Base-by-base conservation (phyloP, 1,140 invertebrate genomes). In the Aethina tumida region DNA sequence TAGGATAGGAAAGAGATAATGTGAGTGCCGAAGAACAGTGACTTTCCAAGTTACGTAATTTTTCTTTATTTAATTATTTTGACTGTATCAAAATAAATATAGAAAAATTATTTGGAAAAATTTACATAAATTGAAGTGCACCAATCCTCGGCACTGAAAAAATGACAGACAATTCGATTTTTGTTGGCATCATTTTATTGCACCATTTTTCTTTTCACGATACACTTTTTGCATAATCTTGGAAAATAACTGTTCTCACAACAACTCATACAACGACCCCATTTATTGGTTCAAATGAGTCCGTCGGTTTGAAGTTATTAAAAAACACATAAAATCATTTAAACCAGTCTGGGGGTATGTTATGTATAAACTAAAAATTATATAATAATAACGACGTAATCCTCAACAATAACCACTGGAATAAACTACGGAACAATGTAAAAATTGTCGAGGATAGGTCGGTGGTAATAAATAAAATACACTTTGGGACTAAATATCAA, bases 21-120 rank as follows among this genome's bases (percentile, higher is more conserved):
- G 36, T 45, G 64, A 77, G 77, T 79, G 78, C 78, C 77, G 77
- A 80, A 80, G 77, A 81, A 80, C 77, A 79, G 78, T 79, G 77
- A 81, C 58, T 60, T 62, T 62, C 60, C 60, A 62, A 62, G 60
- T 58, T 60, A 60, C 48, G 59, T 55, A 58, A 58, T 59, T 60
- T 60, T 60, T 58, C 54, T 55, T 45, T 44, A 27, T 38, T 26
- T 35, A 47, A 49, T 41, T 36, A 48, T 43, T 51, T 54, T 51
- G 30, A 53, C 53, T 53, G 48, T 46, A 55, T 53, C 38, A 40
- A 52, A 55, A 46, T 8, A 53, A 49, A 45, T 35, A 35, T 37
- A 36, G 41, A 50, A 52, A 45, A 39, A 45, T 22, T 22, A 22
- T 37, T 41, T 27, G 54, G 50, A 62, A 59, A 62, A 60, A 59